Base-by-base conservation (phyloP, 2,888 invertebrate genomes). In the Lycophotia porphyrea region DNA sequence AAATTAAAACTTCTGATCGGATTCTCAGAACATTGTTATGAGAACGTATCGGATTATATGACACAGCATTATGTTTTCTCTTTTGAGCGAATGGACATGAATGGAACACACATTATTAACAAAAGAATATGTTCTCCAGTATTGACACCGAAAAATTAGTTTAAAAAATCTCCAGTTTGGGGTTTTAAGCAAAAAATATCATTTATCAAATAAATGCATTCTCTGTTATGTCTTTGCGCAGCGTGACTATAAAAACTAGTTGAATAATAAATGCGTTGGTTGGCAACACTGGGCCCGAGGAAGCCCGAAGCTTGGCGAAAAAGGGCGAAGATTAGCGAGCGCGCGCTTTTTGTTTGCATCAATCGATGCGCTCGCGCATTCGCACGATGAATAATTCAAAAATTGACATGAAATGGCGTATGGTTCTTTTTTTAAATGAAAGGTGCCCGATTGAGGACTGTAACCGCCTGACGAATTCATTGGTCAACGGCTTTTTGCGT, bases 401-500 rank as follows among this genome's bases (percentile, higher is more conserved):
- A 96, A 96, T 96, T 96, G 96, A 96, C 96, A 96, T 96, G 96
- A 96, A 96, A 96, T 96, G 96, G 96, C 96, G 96, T 96, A 96
- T 96, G 95, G 95, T 95, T 95, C 95, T 95, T 96, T 96, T 96
- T 96, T 95, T 95, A 92, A 95, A 95, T 94, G 95, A 95, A 96
- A 96, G 96, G 96, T 96, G 96, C 96, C 95, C 96, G 96, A 96
- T 96, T 96, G 96, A 96, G 96, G 94, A 96, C 95, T 96, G 96
- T 96, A 96, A 96, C 96, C 96, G 96, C 93, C 96, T 96, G 96
- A 96, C 96, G 96, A 96, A 96, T 96, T 96, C 96, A 96, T 96
- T 95, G 96, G 95, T 85, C 95, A 94, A 96, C 96, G 95, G 96
- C 92, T 96, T 96, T 96, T 96, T 96, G 92, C 93, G 88, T 91